Evolutionary conservation across 2,113 vertebrate genomes (phyloP).

Genomic region (Recurvirostra avosetta): DNA sequence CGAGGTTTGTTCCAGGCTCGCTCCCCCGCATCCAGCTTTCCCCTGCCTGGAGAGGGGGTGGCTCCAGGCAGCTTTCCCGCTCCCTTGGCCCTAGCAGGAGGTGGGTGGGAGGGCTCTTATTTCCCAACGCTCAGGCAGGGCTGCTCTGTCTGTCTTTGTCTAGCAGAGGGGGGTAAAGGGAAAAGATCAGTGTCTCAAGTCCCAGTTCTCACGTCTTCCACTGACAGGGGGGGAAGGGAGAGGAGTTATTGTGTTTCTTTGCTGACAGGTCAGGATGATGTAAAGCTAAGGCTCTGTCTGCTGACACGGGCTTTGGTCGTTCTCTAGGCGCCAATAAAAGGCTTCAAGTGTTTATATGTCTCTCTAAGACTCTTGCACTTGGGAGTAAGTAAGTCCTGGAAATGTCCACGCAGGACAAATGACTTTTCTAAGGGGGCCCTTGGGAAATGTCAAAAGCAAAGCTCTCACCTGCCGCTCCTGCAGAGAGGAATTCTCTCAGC

Average conservation of each 20-base stretch:
- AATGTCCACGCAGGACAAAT: background rate
- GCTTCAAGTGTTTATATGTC: background rate
- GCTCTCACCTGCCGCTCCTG: background rate
- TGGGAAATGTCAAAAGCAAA: background rate
- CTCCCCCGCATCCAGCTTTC: slow-evolving; percentile 21
- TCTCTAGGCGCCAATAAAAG: background rate
- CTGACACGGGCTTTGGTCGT: background rate
- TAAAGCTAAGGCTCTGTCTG: background rate
- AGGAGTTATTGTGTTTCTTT: background rate
- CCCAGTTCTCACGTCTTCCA: background rate
- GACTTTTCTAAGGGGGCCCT: background rate
- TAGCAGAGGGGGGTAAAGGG: background rate
- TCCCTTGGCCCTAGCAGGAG: background rate
- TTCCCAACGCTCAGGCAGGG: background rate
- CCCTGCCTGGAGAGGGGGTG: slow-evolving; percentile 7
- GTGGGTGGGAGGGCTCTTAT: slow-evolving; percentile 10
- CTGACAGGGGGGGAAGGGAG: background rate
- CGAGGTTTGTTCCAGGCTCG: slow-evolving; percentile 21
- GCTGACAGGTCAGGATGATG: background rate
- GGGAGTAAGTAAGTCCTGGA: background rate
- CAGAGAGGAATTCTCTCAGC: background rate
- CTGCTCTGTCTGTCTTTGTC: background rate
- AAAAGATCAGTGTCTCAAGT: background rate
- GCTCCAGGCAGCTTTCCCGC: slow-evolving; percentile 12
- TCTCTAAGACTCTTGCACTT: background rate